These are phyloP conservation scores for zebrafish (Danio rerio) DNA, from an alignment of 2,113 vertebrate genomes.

Conservation along the genomic window GRCz12tu NC_133200.1:23305001-23305500, in stretches of 20 bases:
- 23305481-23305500: slow-evolving; percentile 37
- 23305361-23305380: slow-evolving; percentile 89
- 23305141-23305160: too few species aligned
- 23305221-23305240: neutral
- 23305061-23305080: too few species aligned
- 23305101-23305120: too few species aligned
- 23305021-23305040: too few species aligned
- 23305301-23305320: slow-evolving; percentile 14
- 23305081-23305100: too few species aligned
- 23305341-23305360: slow-evolving; percentile 88
- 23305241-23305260: slow-evolving; percentile 11
- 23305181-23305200: too few species aligned
- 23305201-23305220: neutral
- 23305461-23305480: slow-evolving; percentile 77
- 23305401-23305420: slow-evolving; percentile 97
- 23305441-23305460: slow-evolving; percentile 90
- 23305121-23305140: too few species aligned
- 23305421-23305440: slow-evolving; percentile 98
- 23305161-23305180: too few species aligned
- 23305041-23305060: too few species aligned
- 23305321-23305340: neutral
- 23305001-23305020: too few species aligned
- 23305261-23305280: neutral
- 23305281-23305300: slow-evolving; percentile 13
- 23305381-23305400: slow-evolving; percentile 96